Percentiles rank a stretch among this genome's conserved stretches.
phyloP scores from a whole-genome alignment of 2,888 invertebrate species.

The Netelia melanura region DNA sequence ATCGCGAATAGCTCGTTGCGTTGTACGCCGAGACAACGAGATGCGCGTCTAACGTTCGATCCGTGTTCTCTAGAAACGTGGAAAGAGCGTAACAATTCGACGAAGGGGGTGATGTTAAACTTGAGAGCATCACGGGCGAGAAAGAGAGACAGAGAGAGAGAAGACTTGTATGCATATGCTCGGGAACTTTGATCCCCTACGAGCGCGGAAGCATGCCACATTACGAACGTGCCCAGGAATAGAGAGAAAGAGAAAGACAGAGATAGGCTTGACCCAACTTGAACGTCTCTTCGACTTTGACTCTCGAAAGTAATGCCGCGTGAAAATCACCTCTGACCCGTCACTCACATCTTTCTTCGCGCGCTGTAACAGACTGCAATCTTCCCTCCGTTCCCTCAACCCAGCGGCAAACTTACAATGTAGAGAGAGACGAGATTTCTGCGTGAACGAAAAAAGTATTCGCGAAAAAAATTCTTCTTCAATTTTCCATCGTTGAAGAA shows the following conservation, averaged over 20 bases:
- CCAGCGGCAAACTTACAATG: neutral
- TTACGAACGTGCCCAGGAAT: constrained; percentile 12
- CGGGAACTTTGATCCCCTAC: constrained; percentile 58
- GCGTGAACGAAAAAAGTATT: constrained; percentile 1
- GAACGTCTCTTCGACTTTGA: constrained; percentile 65
- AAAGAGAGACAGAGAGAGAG: constrained; percentile 4
- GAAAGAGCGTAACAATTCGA: constrained; percentile 29
- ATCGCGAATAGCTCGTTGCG: constrained; percentile 44
- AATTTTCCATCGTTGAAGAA: neutral
- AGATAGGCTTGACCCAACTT: constrained; percentile 62
- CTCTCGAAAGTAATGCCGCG: constrained; percentile 71
- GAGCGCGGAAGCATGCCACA: constrained; percentile 18
- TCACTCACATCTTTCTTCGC: constrained; percentile 66
- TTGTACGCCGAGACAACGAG: constrained; percentile 24
- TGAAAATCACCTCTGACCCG: constrained; percentile 73
- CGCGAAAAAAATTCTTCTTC: neutral
- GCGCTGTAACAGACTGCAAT: neutral
- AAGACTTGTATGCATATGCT: constrained; percentile 66
- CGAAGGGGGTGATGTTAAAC: constrained; percentile 34
- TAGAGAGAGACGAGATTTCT: constrained; percentile 10
- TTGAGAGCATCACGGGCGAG: neutral
- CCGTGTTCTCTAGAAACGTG: constrained; percentile 5
- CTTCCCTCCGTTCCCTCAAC: neutral
- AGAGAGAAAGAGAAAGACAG: constrained; percentile 2
- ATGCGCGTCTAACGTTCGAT: constrained; percentile 31